A percentile compares a stretch with the other conserved stretches of the same genome.
phyloP scores from a whole-genome alignment of 2,888 invertebrate genomes.

The Synergus gifuensis region DNA sequence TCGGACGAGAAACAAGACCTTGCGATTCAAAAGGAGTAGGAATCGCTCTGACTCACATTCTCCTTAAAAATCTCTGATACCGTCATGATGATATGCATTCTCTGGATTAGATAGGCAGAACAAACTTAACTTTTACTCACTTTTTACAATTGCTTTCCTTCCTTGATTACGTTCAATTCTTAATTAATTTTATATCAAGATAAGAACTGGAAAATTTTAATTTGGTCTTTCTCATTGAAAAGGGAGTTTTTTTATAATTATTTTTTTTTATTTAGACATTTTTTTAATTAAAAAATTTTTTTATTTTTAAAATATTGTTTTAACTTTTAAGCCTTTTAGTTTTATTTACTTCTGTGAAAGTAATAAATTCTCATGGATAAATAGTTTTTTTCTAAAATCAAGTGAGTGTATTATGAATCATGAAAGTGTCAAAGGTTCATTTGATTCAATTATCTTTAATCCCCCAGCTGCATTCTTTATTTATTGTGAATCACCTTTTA shows the following conservation, averaged over 20 bases:
- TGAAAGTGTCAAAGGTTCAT: background rate
- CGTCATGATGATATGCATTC: slow-evolving; percentile 15
- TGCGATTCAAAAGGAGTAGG: slow-evolving; percentile 8
- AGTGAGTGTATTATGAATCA: background rate
- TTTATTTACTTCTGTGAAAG: background rate
- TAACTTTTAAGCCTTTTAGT: background rate
- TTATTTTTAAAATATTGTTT: too few species aligned
- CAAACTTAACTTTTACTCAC: background rate
- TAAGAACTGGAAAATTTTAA: too few species aligned
- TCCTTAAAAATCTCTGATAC: background rate
- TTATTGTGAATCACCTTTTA: background rate
- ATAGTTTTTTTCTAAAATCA: background rate
- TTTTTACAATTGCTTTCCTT: background rate
- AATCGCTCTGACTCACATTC: slow-evolving; percentile 27
- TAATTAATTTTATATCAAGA: too few species aligned
- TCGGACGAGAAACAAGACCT: background rate
- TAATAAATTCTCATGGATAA: background rate
- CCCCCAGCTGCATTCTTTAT: background rate
- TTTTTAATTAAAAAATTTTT: too few species aligned
- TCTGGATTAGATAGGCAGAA: background rate
- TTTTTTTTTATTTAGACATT: too few species aligned
- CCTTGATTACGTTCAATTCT: background rate
- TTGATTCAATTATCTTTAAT: background rate
- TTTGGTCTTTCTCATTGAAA: too few species aligned
- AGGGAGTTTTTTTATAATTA: too few species aligned